Evolutionary conservation across 2,113 vertebrate species (phyloP).

Genomic region (Otis tarda): DNA sequence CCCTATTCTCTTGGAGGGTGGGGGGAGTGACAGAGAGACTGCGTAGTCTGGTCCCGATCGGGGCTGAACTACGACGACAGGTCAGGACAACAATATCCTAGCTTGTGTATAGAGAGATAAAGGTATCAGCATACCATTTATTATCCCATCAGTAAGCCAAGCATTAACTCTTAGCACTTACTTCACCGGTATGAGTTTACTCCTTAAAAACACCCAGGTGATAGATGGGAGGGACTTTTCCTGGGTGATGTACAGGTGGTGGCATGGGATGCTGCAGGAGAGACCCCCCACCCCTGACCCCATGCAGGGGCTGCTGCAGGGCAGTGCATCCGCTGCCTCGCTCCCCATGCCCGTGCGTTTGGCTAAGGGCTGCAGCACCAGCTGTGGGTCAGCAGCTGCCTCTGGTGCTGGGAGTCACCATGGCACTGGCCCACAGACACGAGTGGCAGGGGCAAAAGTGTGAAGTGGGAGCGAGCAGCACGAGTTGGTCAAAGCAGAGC

Average conservation of each 20-base stretch:
- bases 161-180: not conserved
- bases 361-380: not conserved
- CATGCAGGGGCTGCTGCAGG: fast-evolving
- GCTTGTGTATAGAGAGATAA: no score
- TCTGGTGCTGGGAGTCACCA: not conserved
- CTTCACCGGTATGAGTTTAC: not conserved
- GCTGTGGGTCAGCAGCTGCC: fast-evolving
- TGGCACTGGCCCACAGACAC: fast-evolving
- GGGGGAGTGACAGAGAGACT: no score
- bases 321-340: fast-evolving
- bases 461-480: fast-evolving
- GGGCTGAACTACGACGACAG: not conserved
- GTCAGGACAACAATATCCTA: not conserved
- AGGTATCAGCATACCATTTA: not conserved
- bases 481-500: not conserved
- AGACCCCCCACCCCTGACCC: no score
- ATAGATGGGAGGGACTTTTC: not conserved
- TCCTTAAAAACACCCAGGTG: not conserved
- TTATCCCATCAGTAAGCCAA: not conserved
- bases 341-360: fast-evolving
- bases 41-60: no score
- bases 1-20: no score
- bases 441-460: not conserved
- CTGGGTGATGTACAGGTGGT: fast-evolving
- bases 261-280: not conserved